These are phyloP conservation scores for Pygmarrhopalites habei DNA, from an alignment of 1,140 invertebrate species.

Conservation along the genomic window DNA sequence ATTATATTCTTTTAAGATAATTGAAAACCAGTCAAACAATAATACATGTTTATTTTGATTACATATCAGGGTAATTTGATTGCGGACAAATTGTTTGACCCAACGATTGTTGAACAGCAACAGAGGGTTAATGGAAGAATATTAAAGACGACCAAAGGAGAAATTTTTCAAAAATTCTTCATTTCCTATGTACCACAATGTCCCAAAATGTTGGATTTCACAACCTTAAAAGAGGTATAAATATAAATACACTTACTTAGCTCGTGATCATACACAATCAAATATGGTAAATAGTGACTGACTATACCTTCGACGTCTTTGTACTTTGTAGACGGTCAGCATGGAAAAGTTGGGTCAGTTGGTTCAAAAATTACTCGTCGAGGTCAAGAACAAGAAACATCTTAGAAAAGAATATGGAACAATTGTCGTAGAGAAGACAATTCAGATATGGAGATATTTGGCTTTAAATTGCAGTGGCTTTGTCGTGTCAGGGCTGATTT, in stretches of 20 bases:
- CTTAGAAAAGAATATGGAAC: conserved; percentile 19
- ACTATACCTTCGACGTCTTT: too few species aligned
- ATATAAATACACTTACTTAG: too few species aligned
- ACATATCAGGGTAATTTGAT: conserved; percentile 8
- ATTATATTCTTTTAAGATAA: not conserved
- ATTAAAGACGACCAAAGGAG: conserved; percentile 30
- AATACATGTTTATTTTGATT: not conserved
- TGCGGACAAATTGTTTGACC: conserved; percentile 20
- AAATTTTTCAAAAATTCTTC: conserved; percentile 23
- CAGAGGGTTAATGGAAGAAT: too few species aligned
- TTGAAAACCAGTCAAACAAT: not conserved
- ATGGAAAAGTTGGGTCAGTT: conserved; percentile 20
- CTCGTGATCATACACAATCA: too few species aligned
- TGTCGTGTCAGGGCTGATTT: conserved; percentile 20
- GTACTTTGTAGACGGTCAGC: too few species aligned
- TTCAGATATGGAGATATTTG: conserved; percentile 25
- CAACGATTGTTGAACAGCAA: conserved; percentile 5
- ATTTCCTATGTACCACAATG: conserved; percentile 10
- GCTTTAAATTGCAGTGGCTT: conserved; percentile 22
- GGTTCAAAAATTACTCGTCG: conserved; percentile 3
- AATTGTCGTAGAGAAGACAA: conserved; percentile 14
- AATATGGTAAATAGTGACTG: too few species aligned
- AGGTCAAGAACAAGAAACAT: conserved; percentile 8
- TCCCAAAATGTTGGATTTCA: conserved; percentile 16
- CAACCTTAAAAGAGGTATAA: not conserved